phyloP scores from a whole-genome alignment of 1,140 invertebrate genomes.

The Lordiphosa clarofinis region DNA sequence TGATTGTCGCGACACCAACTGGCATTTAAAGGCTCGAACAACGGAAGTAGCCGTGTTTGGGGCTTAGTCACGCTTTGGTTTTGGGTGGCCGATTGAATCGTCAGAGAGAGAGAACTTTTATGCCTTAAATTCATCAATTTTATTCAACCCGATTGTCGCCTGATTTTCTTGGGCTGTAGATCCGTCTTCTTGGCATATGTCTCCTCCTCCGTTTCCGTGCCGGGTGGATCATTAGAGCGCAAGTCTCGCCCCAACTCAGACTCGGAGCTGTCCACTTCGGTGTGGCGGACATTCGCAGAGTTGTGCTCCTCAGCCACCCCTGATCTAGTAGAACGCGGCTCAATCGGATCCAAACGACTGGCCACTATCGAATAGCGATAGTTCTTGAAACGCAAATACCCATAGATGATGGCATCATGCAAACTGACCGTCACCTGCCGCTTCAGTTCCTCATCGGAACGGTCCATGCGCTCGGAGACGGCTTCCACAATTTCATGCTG shows the following conservation, averaged over 20 bases:
- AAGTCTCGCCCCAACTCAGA: neutral
- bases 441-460: constrained; percentile 57
- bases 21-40: too few species aligned
- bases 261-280: too few species aligned
- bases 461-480: constrained; percentile 42
- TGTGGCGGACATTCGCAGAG: too few species aligned
- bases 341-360: constrained; percentile 23
- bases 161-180: neutral
- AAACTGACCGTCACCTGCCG: constrained; percentile 56
- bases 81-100: too few species aligned
- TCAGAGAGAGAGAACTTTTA: too few species aligned
- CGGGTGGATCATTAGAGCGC: neutral
- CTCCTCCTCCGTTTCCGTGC: constrained; percentile 3
- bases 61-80: too few species aligned
- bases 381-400: constrained; percentile 43
- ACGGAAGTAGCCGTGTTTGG: too few species aligned
- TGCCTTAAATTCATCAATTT: too few species aligned
- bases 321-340: constrained; percentile 6
- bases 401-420: constrained; percentile 54
- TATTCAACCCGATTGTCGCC: neutral
- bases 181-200: constrained; percentile 1
- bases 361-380: constrained; percentile 44
- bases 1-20: too few species aligned
- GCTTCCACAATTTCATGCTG: constrained; percentile 58
- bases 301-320: neutral